Conservation (phyloP, 2,113 vertebrate genomes). For the Canis aureus region DNA sequence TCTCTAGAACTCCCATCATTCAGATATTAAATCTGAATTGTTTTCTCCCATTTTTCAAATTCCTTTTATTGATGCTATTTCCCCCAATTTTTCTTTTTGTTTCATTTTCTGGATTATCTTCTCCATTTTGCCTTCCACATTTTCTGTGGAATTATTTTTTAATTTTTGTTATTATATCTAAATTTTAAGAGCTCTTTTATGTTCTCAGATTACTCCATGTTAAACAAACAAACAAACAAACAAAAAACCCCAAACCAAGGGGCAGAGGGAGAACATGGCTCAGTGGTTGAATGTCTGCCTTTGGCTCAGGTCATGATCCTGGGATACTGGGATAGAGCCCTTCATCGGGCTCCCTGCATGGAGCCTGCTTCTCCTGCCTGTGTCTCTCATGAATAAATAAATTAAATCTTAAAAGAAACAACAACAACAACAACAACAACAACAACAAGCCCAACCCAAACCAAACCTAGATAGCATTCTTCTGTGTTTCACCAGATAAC, state of each 20-base stretch:
- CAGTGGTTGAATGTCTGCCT: too few relatives aligned
- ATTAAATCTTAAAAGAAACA: too few relatives aligned
- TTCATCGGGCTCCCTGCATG: too few relatives aligned
- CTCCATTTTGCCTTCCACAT: not conserved
- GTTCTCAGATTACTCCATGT: not conserved
- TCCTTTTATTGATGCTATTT: conserved; percentile 11
- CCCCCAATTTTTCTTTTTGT: not conserved
- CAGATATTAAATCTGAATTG: not conserved
- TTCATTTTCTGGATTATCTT: conserved; percentile 33
- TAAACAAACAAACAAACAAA: not conserved
- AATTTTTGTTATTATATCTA: not conserved
- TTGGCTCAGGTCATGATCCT: too few relatives aligned
- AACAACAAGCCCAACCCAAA: not conserved
- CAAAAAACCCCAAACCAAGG: not conserved
- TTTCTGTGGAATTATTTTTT: not conserved
- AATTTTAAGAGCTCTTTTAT: not conserved
- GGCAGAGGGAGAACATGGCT: too few relatives aligned
- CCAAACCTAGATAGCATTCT: not conserved
- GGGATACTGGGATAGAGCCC: too few relatives aligned
- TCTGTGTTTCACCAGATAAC: not conserved
- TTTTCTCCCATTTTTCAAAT: conserved; percentile 6
- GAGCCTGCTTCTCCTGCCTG: too few relatives aligned
- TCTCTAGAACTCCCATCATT: conserved; percentile 23
- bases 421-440: too few relatives aligned
- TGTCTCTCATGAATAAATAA: too few relatives aligned